A percentile compares a stretch with the other conserved stretches of the same genome.
Conservation (phyloP, 1,140 invertebrate species). For the Mizuhopecten yessoensis region DNA sequence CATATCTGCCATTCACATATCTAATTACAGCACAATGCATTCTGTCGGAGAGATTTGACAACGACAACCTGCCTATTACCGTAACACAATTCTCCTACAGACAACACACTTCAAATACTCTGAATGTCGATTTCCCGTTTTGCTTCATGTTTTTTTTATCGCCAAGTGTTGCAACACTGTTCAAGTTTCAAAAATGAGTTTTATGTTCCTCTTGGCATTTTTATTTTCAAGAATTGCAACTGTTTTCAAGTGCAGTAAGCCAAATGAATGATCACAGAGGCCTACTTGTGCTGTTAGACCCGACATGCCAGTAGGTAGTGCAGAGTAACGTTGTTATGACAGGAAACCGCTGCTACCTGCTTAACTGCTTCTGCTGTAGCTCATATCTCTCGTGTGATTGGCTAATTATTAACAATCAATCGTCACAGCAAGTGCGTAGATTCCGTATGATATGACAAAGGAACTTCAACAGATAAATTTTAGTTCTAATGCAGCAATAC, state of each 20-base stretch:
- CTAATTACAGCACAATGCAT: not conserved
- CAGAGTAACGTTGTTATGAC: not conserved
- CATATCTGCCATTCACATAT: not conserved
- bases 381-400: not conserved
- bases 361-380: not conserved
- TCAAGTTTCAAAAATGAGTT: not conserved
- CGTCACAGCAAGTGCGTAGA: not conserved
- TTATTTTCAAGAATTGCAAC: not conserved
- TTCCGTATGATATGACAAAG: not conserved
- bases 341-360: too few relatives aligned
- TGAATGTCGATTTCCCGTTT: not conserved
- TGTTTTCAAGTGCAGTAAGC: not conserved
- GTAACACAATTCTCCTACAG: not conserved
- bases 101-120: not conserved
- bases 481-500: too few relatives aligned
- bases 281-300: not conserved
- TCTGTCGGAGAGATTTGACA: not conserved
- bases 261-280: not conserved
- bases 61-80: too few relatives aligned
- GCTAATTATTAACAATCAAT: slow-evolving; percentile 11
- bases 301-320: not conserved
- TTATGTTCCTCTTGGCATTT: not conserved
- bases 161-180: not conserved
- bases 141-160: not conserved
- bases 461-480: too few relatives aligned